Evolutionary conservation across 2,113 vertebrate genomes (phyloP).

Genomic region (Antechinus flavipes): DNA sequence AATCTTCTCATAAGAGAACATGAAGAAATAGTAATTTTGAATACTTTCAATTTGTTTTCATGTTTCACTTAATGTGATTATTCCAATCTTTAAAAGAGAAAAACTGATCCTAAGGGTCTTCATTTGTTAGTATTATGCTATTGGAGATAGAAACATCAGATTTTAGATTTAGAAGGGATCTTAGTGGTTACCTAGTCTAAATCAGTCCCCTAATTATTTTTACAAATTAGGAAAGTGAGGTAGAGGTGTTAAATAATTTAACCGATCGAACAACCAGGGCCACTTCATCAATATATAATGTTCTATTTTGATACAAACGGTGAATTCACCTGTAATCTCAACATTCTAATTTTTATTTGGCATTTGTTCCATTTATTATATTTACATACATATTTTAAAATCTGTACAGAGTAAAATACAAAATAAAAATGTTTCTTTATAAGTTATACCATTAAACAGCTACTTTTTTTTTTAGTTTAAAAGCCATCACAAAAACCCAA

Average conservation of each 20-base stretch:
- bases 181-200: neutral
- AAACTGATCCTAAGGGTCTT: neutral
- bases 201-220: neutral
- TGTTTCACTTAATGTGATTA: neutral
- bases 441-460: conserved; percentile 87
- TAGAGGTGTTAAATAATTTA: neutral
- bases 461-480: conserved; percentile 75
- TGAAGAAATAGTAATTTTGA: neutral
- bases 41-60: neutral
- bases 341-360: conserved; percentile 82
- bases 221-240: neutral
- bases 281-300: neutral
- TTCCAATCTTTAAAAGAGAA: neutral
- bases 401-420: conserved; percentile 88
- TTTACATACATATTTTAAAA: conserved; percentile 88
- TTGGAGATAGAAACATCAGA: neutral
- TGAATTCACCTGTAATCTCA: neutral
- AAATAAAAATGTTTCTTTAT: conserved; percentile 88
- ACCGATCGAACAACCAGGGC: neutral
- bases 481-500: conserved; percentile 57
- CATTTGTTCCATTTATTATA: conserved; percentile 80
- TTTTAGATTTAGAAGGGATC: neutral
- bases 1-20: neutral
- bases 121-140: neutral
- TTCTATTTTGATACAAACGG: neutral